A percentile compares a stretch with the other conserved stretches of the same genome.
Evolutionary conservation across 2,797 vertebrate species (phyloP).

Genomic region (Anolis apletophallus): DNA sequence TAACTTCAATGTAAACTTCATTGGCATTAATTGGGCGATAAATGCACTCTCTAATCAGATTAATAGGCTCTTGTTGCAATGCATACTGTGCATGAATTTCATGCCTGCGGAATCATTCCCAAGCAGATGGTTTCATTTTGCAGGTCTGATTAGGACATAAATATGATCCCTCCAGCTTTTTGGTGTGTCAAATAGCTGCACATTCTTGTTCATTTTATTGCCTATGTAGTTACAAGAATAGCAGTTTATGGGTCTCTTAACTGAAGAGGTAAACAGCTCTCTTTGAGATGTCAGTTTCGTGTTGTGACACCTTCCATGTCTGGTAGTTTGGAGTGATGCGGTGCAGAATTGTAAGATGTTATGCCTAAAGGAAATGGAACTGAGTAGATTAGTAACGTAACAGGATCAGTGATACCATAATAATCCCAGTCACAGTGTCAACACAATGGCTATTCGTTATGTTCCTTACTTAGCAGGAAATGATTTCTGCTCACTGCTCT

Average conservation of each 20-base stretch:
- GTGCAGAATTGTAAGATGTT: not conserved
- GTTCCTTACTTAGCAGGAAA: not conserved
- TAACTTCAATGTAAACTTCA: conserved; percentile 11
- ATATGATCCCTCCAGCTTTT: not conserved
- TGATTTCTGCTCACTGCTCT: not conserved
- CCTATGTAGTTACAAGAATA: conserved; percentile 12
- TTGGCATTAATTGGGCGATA: conserved; percentile 30
- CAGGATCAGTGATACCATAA: not conserved
- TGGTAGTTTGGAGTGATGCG: not conserved
- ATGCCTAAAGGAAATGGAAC: not conserved
- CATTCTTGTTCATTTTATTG: not conserved
- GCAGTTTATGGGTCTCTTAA: not conserved
- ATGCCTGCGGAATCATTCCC: not conserved
- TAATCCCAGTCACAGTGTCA: not conserved
- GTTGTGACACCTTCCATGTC: not conserved
- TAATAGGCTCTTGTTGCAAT: conserved; percentile 15
- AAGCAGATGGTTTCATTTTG: conserved; percentile 26
- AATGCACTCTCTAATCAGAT: conserved; percentile 26
- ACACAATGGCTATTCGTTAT: not conserved
- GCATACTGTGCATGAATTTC: not conserved
- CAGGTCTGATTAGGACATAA: conserved; percentile 23
- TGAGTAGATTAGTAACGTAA: not conserved
- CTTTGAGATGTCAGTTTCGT: not conserved
- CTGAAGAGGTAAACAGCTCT: not conserved
- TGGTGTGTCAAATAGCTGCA: not conserved